Conservation (phyloP, 2,797 vertebrate species). For the Pangasius larnaudii region DNA sequence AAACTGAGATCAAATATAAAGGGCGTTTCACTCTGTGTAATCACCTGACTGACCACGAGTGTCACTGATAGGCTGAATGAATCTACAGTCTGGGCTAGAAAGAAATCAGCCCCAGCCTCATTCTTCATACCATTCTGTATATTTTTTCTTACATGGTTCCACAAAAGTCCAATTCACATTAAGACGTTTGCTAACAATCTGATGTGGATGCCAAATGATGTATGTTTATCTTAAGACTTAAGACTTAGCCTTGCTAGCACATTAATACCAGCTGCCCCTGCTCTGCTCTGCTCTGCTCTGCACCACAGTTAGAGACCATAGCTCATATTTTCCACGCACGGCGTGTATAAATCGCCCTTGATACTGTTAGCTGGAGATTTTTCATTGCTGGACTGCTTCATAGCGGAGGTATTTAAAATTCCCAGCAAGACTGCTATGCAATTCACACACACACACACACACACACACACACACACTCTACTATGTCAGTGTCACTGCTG, state of each 20-base stretch:
- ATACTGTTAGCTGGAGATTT: constrained; percentile 5
- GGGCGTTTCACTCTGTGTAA: not conserved
- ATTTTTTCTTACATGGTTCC: not conserved
- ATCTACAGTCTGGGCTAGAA: not conserved
- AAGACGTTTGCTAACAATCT: not conserved
- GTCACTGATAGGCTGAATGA: not conserved
- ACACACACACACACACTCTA: not conserved
- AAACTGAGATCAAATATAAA: not conserved
- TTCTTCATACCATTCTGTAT: not conserved
- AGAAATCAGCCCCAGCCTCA: not conserved
- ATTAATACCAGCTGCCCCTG: not conserved
- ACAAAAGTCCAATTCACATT: not conserved
- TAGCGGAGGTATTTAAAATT: constrained; percentile 16
- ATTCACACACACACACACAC: not conserved
- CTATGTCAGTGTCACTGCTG: constrained; percentile 6
- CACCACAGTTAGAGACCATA: not conserved
- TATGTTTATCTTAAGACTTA: not conserved
- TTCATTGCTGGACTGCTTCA: not conserved
- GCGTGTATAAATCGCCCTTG: constrained; percentile 8
- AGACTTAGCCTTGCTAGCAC: constrained; percentile 9
- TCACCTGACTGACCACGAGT: not conserved
- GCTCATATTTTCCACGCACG: not conserved
- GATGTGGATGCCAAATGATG: not conserved
- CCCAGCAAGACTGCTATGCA: constrained; percentile 1
- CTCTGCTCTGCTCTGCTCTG: not conserved